Base-by-base conservation (phyloP, 2,888 invertebrate genomes). In the Arge pagana region DNA sequence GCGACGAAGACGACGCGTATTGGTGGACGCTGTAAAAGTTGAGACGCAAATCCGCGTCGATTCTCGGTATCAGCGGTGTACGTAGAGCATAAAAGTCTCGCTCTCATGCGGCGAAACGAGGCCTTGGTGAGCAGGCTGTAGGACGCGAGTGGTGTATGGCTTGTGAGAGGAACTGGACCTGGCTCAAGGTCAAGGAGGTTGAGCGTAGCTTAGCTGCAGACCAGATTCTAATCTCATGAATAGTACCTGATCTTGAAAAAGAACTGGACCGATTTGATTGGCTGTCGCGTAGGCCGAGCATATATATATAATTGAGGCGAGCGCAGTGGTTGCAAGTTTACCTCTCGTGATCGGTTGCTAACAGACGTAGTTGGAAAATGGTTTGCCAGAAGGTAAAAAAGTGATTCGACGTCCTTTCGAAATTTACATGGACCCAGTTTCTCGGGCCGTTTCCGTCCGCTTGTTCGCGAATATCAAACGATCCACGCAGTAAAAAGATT, bases 221-320 rank as follows among this genome's bases (percentile, higher is more conserved):
- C 62, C 57, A 64, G 58, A 61, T 63, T 56, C 59, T 56, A 48
- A 40, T n/a, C 23, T 30, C 39, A 49, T 51, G 26, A 49, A 48
- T 52, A 59, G 50, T 52, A 55, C 42, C 16, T 28, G 58, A 57
- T 60, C 60, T 59, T 58, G 60, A 66, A 61, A 58, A 62, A 61
- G 64, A 63, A 33, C 24, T 59, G 63, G 61, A 51, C 36, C 53
- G 30, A 45, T 61, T 57, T 57, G 60, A 70, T 68, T 70, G 68
- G 69, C 59, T 57, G 62, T 54, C 54, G 48, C 54, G 57, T 56
- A 50, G 52, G 59, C 58, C 55, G 62, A 58, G 7, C 45, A 58
- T 56, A 57, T 61, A 58, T 65, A 62, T 68, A 68, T 69, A 68
- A 68, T 70, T 70, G 65, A 63, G 62, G 64, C 63, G 65, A 67